Evolutionary conservation across 2,888 invertebrate genomes (phyloP), one percentile per base, ranked within the genome.

Genomic region (Tubulanus polymorphus): DNA sequence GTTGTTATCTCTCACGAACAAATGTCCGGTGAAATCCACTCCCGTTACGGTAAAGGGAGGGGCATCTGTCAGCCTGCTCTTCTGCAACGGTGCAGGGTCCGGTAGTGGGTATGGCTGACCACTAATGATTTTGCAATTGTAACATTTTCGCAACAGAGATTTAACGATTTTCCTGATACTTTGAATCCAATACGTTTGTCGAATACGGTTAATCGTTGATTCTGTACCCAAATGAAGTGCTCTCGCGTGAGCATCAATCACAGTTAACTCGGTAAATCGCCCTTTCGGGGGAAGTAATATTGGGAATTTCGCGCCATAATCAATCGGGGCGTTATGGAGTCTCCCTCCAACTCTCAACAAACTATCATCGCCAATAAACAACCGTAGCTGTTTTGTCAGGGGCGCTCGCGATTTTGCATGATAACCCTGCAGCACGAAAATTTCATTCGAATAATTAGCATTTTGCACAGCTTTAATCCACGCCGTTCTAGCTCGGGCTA

Each of bases 151-250:
- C 5, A 57, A 12, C 28, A 51, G 28, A 12, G 32, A 25, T 35
- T 37, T 41, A 3, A 57, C 59, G 27, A 18, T 27, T n/a, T 59
- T 48, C 18, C 61, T 18, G 18, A 53, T 48, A 23, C 30, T 28
- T n/a, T 51, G 54, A 20, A 60, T 59, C 60, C 62, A 62, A 25
- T 47, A 59, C 28, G 47, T 54, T 41, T 60, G 56, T 28, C 59
- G 47, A 6, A 62, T 18, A 12, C 48, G 18, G 25, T 55, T 53
- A 20, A 53, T 46, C 1, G 61, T 61, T 41, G 48, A 5, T 15
- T 23, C 23, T 23, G 23, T 41, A 8, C 41, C 41, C 41, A 3
- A 15, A 23, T 41, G 41, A 18, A 41, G 5, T 15, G 23, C 6
- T 8, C 23, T 18, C 15, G 5, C 3, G 23, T 5, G 41, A 41